These are phyloP conservation scores for Pandemis corylana DNA, from an alignment of 2,888 invertebrate species.

Conservation along the genomic window DNA sequence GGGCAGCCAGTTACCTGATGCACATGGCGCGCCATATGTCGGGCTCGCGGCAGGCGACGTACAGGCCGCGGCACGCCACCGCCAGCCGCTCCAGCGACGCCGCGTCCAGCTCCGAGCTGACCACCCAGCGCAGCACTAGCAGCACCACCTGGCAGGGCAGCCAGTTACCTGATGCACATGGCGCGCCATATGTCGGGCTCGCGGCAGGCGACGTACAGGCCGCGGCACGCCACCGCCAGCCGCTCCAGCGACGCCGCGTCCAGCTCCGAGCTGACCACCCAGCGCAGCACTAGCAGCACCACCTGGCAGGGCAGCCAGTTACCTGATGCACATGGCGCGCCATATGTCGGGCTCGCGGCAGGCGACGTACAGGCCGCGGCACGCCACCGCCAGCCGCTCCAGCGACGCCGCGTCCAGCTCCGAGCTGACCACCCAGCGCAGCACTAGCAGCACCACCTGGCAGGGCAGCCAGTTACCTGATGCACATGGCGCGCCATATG, in stretches of 20 bases:
- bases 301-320: constrained; percentile 93
- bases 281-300: constrained; percentile 92
- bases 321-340: constrained; percentile 90
- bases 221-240: constrained; percentile 91
- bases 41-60: constrained; percentile 92
- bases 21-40: constrained; percentile 95
- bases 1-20: constrained; percentile 88
- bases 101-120: constrained; percentile 94
- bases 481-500: constrained; percentile 94
- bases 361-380: constrained; percentile 94
- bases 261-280: constrained; percentile 95
- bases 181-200: constrained; percentile 95
- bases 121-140: constrained; percentile 95
- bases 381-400: constrained; percentile 91
- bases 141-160: constrained; percentile 95
- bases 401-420: constrained; percentile 94
- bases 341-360: constrained; percentile 95
- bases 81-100: constrained; percentile 92
- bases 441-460: constrained; percentile 93
- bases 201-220: constrained; percentile 93
- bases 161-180: constrained; percentile 87
- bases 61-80: constrained; percentile 93
- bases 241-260: constrained; percentile 94
- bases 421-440: constrained; percentile 95
- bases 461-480: constrained; percentile 89